A percentile compares a stretch with the other conserved stretches of the same genome.
These are phyloP conservation scores for Azorinus chamasolen DNA, from an alignment of 2,888 invertebrate species.

Conservation along the genomic window DNA sequence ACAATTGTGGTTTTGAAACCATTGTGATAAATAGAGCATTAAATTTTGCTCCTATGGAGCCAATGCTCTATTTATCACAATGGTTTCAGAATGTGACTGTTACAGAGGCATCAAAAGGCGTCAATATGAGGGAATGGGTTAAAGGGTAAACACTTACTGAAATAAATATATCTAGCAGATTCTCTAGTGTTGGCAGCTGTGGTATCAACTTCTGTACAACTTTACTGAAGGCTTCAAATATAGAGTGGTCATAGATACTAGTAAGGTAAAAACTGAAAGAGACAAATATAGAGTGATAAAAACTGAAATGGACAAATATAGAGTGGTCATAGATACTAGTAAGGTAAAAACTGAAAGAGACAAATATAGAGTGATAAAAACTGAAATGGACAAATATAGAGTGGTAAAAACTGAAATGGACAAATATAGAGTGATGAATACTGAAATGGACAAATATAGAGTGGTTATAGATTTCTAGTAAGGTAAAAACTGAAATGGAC, in stretches of 20 bases:
- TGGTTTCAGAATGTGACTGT: too few species aligned
- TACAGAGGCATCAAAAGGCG: too few species aligned
- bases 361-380: conserved; percentile 12
- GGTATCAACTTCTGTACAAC: conserved; percentile 99
- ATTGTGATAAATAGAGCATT: too few species aligned
- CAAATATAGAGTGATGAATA: conserved; percentile 13
- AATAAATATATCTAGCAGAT: conserved; percentile 98
- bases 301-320: too few species aligned
- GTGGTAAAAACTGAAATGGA: conserved; percentile 92
- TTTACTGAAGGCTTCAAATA: conserved; percentile 99
- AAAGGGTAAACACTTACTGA: conserved; percentile 90
- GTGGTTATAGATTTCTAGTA: conserved; percentile 99
- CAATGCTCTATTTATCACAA: too few species aligned
- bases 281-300: conserved; percentile 21
- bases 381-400: too few species aligned
- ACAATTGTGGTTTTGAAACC: too few species aligned
- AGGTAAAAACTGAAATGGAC: conserved; percentile 91
- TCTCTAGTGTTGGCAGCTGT: conserved; percentile 98
- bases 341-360: conserved; percentile 91
- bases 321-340: conserved; percentile 99
- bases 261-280: conserved; percentile 94
- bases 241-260: conserved; percentile 99
- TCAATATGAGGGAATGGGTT: too few species aligned
- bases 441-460: too few species aligned
- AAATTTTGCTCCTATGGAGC: too few species aligned